Evolutionary conservation across 2,797 vertebrate genomes (phyloP).

Genomic region (Natrix natrix): DNA sequence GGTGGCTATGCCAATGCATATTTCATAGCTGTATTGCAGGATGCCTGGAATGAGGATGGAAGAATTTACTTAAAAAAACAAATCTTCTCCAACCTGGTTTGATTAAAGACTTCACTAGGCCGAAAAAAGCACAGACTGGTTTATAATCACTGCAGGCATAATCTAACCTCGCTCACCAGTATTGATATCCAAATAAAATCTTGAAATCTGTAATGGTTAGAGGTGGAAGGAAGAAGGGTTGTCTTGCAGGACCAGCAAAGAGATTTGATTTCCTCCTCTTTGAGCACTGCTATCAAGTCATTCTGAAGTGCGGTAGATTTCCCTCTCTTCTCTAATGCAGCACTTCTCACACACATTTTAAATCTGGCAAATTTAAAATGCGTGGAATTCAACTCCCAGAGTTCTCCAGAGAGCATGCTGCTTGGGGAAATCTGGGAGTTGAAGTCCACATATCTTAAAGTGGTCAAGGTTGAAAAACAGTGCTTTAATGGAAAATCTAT

Average conservation of each 20-base stretch:
- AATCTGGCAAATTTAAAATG: background rate
- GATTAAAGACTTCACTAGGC: background rate
- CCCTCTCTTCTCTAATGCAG: background rate
- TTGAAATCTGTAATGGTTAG: background rate
- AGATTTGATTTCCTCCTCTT: background rate
- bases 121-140: background rate
- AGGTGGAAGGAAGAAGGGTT: background rate
- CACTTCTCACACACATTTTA: background rate
- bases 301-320: background rate
- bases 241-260: background rate
- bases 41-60: background rate
- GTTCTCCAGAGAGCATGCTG: background rate
- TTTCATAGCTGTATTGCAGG: background rate
- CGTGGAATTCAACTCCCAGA: background rate
- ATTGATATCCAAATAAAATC: background rate
- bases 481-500: background rate
- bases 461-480: background rate
- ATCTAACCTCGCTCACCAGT: background rate
- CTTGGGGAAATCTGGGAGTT: background rate
- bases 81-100: background rate
- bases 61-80: background rate
- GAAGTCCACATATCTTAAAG: background rate
- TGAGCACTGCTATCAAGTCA: background rate
- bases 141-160: background rate
- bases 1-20: background rate